phyloP scores from a whole-genome alignment of 2,113 vertebrate genomes.

The Theropithecus gelada region DNA sequence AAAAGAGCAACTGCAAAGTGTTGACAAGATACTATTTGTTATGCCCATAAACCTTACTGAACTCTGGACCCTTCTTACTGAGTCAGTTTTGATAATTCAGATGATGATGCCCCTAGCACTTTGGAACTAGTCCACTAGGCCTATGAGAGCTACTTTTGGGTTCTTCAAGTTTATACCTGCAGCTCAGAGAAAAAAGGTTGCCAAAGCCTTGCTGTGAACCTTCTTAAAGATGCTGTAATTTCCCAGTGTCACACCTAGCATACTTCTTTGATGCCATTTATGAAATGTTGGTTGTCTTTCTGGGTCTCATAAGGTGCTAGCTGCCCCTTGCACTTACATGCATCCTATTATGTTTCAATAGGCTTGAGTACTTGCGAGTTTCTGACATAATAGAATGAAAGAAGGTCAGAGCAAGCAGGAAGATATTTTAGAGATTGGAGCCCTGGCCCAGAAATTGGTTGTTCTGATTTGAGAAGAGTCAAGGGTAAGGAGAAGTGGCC shows the following conservation, averaged over 20 bases:
- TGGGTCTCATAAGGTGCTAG: background rate
- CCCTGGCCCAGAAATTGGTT: background rate
- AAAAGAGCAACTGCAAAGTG: background rate
- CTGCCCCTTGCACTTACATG: background rate
- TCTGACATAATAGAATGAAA: conserved; percentile 38
- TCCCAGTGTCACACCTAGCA: background rate
- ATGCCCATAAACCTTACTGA: background rate
- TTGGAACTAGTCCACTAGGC: background rate
- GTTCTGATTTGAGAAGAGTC: background rate
- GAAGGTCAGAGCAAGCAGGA: background rate
- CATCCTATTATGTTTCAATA: background rate
- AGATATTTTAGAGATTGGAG: background rate
- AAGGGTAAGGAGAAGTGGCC: background rate
- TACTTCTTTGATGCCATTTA: conserved; percentile 24
- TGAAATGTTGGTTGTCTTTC: conserved; percentile 4
- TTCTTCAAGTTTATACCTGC: conserved; percentile 39
- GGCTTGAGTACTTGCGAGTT: conserved; percentile 28
- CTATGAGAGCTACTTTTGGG: background rate
- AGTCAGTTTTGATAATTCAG: conserved; percentile 8
- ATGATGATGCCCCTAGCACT: background rate
- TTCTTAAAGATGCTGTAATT: conserved; percentile 4
- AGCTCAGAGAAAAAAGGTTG: background rate
- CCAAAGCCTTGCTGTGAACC: background rate
- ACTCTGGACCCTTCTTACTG: background rate
- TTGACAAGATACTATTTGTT: conserved; percentile 24